Conservation (phyloP, 2,113 vertebrate genomes). For the Phoenicopterus ruber region DNA sequence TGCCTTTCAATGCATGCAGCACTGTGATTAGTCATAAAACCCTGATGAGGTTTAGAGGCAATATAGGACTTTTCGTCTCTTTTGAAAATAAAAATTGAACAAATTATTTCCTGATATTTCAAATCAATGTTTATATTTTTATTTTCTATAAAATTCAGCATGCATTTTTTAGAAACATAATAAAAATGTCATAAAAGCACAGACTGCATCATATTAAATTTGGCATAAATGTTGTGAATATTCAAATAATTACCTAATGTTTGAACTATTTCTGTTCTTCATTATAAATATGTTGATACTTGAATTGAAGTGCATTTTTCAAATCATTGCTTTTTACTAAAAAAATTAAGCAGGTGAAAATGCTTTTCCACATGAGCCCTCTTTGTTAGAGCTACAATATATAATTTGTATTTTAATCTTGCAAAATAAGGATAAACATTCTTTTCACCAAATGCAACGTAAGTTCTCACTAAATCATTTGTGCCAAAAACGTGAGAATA, state of each 20-base stretch:
- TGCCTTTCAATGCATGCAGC: conserved; percentile 91
- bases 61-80: conserved; percentile 83
- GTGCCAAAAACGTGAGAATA: conserved; percentile 72
- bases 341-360: conserved; percentile 51
- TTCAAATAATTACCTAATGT: conserved; percentile 2
- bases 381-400: conserved; percentile 20
- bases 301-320: conserved; percentile 41
- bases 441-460: conserved; percentile 59
- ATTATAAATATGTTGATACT: conserved; percentile 8
- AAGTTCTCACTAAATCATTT: conserved; percentile 68
- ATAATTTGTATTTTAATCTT: conserved; percentile 46
- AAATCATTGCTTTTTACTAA: conserved; percentile 23
- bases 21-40: conserved; percentile 94
- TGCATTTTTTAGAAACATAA: conserved; percentile 74
- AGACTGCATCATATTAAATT: conserved; percentile 61
- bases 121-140: conserved; percentile 37
- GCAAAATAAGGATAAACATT: conserved; percentile 12
- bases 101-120: conserved; percentile 78
- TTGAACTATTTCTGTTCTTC: conserved; percentile 32
- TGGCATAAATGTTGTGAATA: conserved; percentile 75
- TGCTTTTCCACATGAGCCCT: not conserved
- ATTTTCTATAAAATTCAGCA: conserved; percentile 73
- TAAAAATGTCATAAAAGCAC: conserved; percentile 62
- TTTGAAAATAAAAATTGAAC: conserved; percentile 84
- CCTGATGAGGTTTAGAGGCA: conserved; percentile 86